phyloP scores from a whole-genome alignment of 1,140 invertebrate species.

The Drosophila melanica region DNA sequence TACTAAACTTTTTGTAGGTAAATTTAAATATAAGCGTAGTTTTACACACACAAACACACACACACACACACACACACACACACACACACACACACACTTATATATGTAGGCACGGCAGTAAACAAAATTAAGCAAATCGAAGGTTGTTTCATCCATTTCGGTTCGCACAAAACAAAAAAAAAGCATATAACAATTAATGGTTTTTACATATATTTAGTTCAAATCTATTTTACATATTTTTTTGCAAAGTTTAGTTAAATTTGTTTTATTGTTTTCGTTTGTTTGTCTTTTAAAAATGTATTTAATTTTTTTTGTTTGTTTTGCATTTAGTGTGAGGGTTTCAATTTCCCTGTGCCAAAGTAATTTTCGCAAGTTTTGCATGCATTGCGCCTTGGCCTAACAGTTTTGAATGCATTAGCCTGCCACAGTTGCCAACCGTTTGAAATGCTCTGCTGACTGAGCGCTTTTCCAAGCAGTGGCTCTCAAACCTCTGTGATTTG shows the following conservation, averaged over 20 bases:
- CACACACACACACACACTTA: conserved; percentile 31
- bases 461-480: background rate
- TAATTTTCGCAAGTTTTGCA: conserved; percentile 41
- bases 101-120: conserved; percentile 47
- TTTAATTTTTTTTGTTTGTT: conserved; percentile 18
- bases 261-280: conserved; percentile 74
- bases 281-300: conserved; percentile 41
- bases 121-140: conserved; percentile 31
- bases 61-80: conserved; percentile 41
- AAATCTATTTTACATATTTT: conserved; percentile 16
- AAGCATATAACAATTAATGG: conserved; percentile 18
- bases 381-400: conserved; percentile 33
- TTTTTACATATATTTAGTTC: conserved; percentile 20
- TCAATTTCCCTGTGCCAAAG: conserved; percentile 36
- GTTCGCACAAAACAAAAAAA: conserved; percentile 55
- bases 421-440: background rate
- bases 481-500: conserved; percentile 21
- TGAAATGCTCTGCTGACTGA: conserved; percentile 19
- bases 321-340: conserved; percentile 19
- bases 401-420: conserved; percentile 24
- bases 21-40: conserved; percentile 71
- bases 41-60: conserved; percentile 44
- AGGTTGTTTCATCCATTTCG: conserved; percentile 39
- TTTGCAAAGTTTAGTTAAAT: conserved; percentile 68
- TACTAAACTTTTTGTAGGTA: conserved; percentile 74